A percentile compares a stretch with the other conserved stretches of the same genome.
phyloP scores from a whole-genome alignment of 1,140 invertebrate species.

The Leptopilina clavipes region DNA sequence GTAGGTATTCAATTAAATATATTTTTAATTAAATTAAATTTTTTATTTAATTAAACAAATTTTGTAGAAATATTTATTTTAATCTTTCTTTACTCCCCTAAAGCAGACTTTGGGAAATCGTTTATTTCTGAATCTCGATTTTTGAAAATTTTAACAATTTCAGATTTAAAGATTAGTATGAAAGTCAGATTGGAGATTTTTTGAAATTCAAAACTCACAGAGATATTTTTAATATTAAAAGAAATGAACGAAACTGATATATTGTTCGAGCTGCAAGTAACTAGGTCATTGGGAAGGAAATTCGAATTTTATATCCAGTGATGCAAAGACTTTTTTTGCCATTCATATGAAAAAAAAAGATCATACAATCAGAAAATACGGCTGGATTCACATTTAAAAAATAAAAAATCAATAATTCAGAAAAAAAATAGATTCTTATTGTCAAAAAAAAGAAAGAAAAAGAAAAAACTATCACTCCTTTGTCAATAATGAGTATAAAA shows the following conservation, averaged over 20 bases:
- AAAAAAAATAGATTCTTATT: too few species aligned
- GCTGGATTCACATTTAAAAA: too few species aligned
- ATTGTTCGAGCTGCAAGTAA: neutral
- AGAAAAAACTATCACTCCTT: too few species aligned
- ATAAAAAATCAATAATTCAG: too few species aligned
- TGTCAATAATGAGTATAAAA: too few species aligned
- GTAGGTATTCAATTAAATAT: too few species aligned
- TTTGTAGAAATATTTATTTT: too few species aligned
- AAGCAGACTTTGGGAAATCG: too few species aligned
- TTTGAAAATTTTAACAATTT: neutral
- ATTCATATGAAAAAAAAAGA: neutral
- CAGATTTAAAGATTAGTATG: neutral
- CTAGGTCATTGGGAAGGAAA: constrained; percentile 4
- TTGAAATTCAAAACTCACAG: neutral
- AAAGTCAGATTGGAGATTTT: neutral
- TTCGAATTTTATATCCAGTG: constrained; percentile 7
- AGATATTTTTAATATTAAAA: neutral
- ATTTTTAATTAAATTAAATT: too few species aligned
- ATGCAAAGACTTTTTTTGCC: neutral
- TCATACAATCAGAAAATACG: too few species aligned
- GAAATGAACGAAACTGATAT: neutral
- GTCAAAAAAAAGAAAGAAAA: neutral
- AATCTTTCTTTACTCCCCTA: too few species aligned
- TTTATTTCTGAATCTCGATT: neutral
- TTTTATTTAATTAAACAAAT: too few species aligned